Conservation (phyloP, 2,113 vertebrate genomes). For the Lonchura striata region DNA sequence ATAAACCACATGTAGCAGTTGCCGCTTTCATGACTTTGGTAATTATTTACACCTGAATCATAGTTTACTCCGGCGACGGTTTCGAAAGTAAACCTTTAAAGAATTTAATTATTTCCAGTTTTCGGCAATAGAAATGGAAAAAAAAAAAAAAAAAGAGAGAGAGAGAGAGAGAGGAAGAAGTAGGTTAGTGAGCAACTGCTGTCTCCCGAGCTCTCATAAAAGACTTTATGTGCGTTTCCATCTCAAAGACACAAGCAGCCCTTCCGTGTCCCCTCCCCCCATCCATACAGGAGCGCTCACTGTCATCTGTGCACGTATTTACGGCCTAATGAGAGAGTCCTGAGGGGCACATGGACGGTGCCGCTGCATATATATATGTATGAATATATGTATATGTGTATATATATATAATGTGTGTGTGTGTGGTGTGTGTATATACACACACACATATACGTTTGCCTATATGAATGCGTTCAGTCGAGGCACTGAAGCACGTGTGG, state of each 20-base stretch:
- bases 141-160: not conserved
- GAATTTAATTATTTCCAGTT: slow-evolving; percentile 57
- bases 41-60: slow-evolving; percentile 63
- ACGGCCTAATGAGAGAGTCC: not conserved
- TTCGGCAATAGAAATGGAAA: not conserved
- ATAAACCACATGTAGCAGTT: slow-evolving; percentile 28
- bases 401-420: fast-evolving
- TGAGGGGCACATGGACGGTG: not conserved
- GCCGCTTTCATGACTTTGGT: slow-evolving; percentile 25
- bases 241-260: not conserved
- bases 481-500: not conserved
- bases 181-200: not conserved
- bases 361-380: fast-evolving
- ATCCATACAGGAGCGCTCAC: not conserved
- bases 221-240: not conserved
- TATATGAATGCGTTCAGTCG: not conserved
- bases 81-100: slow-evolving; percentile 52
- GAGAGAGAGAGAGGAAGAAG: not conserved
- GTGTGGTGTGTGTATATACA: fast-evolving
- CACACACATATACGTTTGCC: not conserved
- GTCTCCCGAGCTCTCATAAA: not conserved
- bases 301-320: not conserved
- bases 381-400: too few species aligned
- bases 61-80: not conserved
- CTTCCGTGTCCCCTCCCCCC: not conserved